These are phyloP conservation scores for Tragopan temminckii DNA, from an alignment of 2,797 vertebrate genomes.

Conservation along the genomic window DNA sequence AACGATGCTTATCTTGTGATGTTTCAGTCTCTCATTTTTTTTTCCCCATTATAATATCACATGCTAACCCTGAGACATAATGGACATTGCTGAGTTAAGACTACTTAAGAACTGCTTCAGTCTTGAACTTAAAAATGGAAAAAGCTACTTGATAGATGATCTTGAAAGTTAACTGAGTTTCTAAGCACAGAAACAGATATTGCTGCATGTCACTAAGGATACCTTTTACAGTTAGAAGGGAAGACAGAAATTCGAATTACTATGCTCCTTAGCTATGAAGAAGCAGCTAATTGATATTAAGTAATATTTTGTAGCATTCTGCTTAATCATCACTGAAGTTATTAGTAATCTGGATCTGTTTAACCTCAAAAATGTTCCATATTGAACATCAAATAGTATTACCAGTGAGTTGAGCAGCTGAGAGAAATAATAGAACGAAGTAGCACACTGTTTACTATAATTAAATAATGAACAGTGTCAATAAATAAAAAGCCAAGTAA, in stretches of 20 bases:
- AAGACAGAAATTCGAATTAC: neutral
- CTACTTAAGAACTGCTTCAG: neutral
- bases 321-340: neutral
- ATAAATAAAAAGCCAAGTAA: neutral
- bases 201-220: neutral
- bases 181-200: neutral
- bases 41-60: neutral
- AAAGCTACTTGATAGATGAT: neutral
- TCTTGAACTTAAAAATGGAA: neutral
- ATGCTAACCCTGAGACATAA: neutral
- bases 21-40: neutral
- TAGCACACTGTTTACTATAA: neutral
- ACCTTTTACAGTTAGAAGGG: neutral
- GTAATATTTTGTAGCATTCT: fast-evolving
- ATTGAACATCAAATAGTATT: neutral
- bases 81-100: neutral
- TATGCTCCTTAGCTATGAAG: neutral
- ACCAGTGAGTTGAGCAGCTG: neutral
- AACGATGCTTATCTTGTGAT: neutral
- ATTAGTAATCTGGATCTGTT: neutral
- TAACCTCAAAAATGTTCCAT: neutral
- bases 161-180: neutral
- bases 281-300: neutral
- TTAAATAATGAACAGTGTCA: neutral
- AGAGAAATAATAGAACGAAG: neutral